Evolutionary conservation across 2,797 vertebrate species (phyloP), one percentile per base, ranked within the genome.

Genomic region (Eidolon dupreanum): DNA sequence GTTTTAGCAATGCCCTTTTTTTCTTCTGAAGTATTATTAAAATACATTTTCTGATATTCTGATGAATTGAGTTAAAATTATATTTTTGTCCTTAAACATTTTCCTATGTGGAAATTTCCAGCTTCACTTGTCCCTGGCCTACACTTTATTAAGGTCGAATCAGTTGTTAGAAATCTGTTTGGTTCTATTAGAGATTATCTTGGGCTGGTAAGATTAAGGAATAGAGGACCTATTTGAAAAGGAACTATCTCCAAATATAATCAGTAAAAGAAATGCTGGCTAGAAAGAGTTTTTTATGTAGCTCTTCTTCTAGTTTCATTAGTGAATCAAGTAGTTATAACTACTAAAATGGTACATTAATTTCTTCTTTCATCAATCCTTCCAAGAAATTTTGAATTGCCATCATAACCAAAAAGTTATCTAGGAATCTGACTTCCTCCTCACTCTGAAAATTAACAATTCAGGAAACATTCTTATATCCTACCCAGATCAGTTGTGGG

Each of bases 51-150:
- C 8, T 57, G 28, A 61, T 73, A 86, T 63, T 74, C 46, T 84
- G 38, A 61, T n/a, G 31, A 53, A 46, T 73, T 49, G 11, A 59
- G 24, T 55, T 51, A 41, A 71, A 75, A 26, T 66, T 15, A 33
- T 78, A 19, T 24, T 85, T 92, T 90, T 96, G 59, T 66, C 41
- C 66, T 84, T 93, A 59, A 81, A 65, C 8, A 46, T 91, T 61
- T 93, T 55, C 55, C 75, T n/a, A 2, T 33, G 10, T 49, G 78
- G 59, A 94, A 41, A 89, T 74, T 66, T 53, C 33, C 41, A 70
- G 7, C 43, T 87, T 90, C 61, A 31, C 68, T 86, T 74, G 10
- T 83, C 36, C 33, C 57, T 70, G 38, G 28, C 9, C 57, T 66
- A 6, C 6, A n/a, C 24, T 75, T 92, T 53, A 66, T 77, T 94